phyloP scores from a whole-genome alignment of 2,888 invertebrate species.

The Ischnus inquisitorius region DNA sequence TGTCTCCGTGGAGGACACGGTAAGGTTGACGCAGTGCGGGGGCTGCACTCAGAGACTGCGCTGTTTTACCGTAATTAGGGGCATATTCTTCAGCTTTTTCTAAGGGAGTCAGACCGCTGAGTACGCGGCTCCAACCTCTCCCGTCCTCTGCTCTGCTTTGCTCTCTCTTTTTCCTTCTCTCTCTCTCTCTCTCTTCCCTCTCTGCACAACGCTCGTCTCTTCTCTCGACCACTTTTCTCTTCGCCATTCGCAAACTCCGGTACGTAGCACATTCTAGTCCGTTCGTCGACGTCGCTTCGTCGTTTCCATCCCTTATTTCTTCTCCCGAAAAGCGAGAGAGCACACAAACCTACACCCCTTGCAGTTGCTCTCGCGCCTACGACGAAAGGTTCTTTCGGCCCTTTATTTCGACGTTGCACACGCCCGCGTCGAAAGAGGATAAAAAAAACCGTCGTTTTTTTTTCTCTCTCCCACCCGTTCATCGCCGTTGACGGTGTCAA shows the following conservation, averaged over 20 bases:
- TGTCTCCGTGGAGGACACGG: conserved; percentile 73
- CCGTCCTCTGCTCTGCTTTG: conserved; percentile 60
- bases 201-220: conserved; percentile 7
- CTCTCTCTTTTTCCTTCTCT: background rate
- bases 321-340: conserved; percentile 26
- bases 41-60: conserved; percentile 77
- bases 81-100: conserved; percentile 81
- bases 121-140: conserved; percentile 61
- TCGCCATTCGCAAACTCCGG: conserved; percentile 47
- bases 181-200: background rate
- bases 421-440: conserved; percentile 28
- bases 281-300: conserved; percentile 41
- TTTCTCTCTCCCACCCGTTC: background rate
- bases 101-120: conserved; percentile 72
- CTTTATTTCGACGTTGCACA: conserved; percentile 42
- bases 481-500: conserved; percentile 44
- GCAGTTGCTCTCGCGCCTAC: conserved; percentile 19
- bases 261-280: conserved; percentile 35
- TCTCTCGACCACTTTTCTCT: conserved; percentile 30
- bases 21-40: conserved; percentile 80
- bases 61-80: conserved; percentile 83
- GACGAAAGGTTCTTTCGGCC: conserved; percentile 9
- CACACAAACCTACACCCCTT: conserved; percentile 6
- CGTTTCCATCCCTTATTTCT: conserved; percentile 5
- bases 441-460: conserved; percentile 28